A percentile compares a stretch with the other conserved stretches of the same genome.
Evolutionary conservation across 2,113 vertebrate genomes (phyloP).

Genomic region (Nothoprocta perdicaria): DNA sequence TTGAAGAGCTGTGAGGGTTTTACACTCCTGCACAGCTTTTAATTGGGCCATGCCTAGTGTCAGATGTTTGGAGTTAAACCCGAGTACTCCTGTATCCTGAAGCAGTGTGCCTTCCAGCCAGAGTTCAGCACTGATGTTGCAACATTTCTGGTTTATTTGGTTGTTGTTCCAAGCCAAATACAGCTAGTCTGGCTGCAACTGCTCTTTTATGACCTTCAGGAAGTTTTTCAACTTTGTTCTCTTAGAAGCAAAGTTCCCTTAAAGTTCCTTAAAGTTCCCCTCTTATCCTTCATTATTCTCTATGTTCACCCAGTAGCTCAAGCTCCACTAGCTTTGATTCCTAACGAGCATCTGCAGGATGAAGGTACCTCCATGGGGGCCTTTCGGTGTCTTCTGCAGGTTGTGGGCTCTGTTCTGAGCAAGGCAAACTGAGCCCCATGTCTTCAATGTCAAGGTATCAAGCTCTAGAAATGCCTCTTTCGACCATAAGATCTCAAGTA

Average conservation of each 20-base stretch:
- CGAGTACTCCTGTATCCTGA: background rate
- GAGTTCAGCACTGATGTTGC: background rate
- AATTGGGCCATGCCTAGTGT: background rate
- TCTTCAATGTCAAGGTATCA: background rate
- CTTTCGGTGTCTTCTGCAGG: background rate
- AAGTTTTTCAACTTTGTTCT: background rate
- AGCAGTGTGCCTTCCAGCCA: background rate
- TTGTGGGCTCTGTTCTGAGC: background rate
- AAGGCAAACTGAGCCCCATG: background rate
- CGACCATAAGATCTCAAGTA: background rate
- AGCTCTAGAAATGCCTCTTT: background rate
- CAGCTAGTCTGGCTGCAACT: background rate
- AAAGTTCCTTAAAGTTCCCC: background rate
- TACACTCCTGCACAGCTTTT: background rate
- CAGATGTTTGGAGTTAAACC: background rate
- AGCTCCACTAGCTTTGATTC: background rate
- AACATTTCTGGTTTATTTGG: background rate
- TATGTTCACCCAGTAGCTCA: background rate
- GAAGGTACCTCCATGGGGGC: background rate
- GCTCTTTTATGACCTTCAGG: constrained; percentile 9
- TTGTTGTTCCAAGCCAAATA: constrained; percentile 21
- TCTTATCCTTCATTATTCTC: background rate
- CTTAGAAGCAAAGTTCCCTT: background rate
- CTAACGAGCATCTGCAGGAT: background rate
- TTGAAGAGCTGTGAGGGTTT: background rate